Evolutionary conservation across 2,888 invertebrate species (phyloP).

Genomic region (Protophormia terraenovae): DNA sequence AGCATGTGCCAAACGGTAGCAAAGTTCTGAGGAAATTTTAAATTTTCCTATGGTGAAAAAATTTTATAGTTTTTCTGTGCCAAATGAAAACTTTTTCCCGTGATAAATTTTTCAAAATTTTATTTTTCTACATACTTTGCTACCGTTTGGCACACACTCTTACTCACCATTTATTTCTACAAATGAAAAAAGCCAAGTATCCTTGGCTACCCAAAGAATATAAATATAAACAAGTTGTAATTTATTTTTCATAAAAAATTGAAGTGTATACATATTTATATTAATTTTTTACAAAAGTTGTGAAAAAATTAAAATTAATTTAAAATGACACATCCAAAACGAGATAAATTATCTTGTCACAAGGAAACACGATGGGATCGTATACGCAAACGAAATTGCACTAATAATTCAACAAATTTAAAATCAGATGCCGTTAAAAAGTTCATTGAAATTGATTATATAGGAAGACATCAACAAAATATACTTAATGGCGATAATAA

Average conservation of each 20-base stretch:
- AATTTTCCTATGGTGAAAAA: too few species aligned
- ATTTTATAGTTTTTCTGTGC: too few species aligned
- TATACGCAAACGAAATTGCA: conserved; percentile 77
- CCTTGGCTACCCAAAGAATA: conserved; percentile 35
- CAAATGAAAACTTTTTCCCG: too few species aligned
- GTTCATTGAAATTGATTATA: conserved; percentile 79
- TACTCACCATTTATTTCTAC: not conserved
- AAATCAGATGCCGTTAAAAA: conserved; percentile 78
- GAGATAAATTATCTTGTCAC: conserved; percentile 69
- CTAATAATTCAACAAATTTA: conserved; percentile 63
- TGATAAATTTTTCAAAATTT: too few species aligned
- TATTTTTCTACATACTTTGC: too few species aligned
- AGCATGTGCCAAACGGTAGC: too few species aligned
- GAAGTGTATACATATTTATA: not conserved
- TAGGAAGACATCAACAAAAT: conserved; percentile 74
- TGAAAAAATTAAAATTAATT: not conserved
- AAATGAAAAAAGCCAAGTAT: conserved; percentile 7
- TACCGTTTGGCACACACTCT: too few species aligned
- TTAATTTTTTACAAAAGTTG: not conserved
- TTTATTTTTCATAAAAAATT: not conserved
- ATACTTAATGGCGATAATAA: conserved; percentile 74
- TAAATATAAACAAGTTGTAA: conserved; percentile 37
- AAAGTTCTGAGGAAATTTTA: too few species aligned
- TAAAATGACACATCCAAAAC: conserved; percentile 61
- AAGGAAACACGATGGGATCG: conserved; percentile 81